Conservation (phyloP, 2,888 invertebrate species). For the Escarpia spicata region DNA sequence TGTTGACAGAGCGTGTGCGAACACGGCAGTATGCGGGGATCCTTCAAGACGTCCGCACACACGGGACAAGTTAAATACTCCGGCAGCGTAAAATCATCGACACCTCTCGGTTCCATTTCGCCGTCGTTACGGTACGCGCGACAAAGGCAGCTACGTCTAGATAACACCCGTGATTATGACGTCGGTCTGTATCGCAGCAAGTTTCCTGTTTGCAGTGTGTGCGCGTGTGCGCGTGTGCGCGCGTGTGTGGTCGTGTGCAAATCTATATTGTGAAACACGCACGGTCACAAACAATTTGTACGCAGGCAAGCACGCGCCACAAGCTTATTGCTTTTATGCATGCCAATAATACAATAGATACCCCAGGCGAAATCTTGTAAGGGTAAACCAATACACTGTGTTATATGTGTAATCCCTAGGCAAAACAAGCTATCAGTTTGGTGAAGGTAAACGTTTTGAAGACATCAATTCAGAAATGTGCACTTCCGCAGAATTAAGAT, state of each 20-base stretch:
- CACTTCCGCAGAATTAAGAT: too few species aligned
- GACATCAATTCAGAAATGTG: too few species aligned
- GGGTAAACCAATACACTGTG: too few species aligned
- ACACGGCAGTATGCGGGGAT: neutral
- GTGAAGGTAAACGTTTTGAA: too few species aligned
- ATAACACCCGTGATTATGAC: neutral
- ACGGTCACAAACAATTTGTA: too few species aligned
- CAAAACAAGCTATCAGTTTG: too few species aligned
- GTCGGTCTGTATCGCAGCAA: neutral
- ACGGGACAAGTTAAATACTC: neutral
- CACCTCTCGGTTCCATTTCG: neutral
- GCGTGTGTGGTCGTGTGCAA: neutral
- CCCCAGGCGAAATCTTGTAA: too few species aligned
- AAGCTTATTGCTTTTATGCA: too few species aligned
- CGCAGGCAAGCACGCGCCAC: too few species aligned
- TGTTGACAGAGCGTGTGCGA: neutral
- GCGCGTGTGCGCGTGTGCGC: neutral
- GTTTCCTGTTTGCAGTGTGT: neutral
- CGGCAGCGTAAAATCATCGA: neutral
- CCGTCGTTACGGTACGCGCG: neutral
- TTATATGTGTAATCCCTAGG: too few species aligned
- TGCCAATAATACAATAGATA: too few species aligned
- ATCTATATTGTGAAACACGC: too few species aligned
- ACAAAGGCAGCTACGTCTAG: neutral
- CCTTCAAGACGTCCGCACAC: neutral